Percentiles rank a stretch among this genome's conserved stretches.
These are phyloP conservation scores for Oopsacas minuta DNA, from an alignment of 37 sponge, comb jelly and placozoan genomes.

Conservation along the genomic window DNA sequence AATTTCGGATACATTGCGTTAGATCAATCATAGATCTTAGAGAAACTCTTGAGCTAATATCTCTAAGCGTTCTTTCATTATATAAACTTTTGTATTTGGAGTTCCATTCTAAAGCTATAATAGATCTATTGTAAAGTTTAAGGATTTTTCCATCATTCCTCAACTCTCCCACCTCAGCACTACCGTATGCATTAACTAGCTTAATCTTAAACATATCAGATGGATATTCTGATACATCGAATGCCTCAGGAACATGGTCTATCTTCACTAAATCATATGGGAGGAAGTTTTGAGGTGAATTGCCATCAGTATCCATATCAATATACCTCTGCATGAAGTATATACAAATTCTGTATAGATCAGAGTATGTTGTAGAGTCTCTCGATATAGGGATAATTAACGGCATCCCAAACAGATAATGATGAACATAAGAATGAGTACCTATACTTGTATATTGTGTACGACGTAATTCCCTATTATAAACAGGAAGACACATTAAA, in stretches of 20 bases:
- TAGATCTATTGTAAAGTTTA: background rate
- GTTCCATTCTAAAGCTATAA: background rate
- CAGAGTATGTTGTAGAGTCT: slow-evolving; percentile 31
- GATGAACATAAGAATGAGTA: background rate
- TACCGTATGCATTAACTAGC: slow-evolving; percentile 56
- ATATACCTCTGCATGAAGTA: background rate
- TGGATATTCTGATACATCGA: background rate
- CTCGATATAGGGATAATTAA: slow-evolving; percentile 44
- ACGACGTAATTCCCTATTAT: slow-evolving; percentile 32
- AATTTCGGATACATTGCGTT: slow-evolving; percentile 24
- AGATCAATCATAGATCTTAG: background rate
- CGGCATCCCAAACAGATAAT: slow-evolving; percentile 49
- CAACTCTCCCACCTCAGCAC: slow-evolving; percentile 37
- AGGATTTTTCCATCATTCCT: slow-evolving; percentile 24
- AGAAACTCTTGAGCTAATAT: background rate
- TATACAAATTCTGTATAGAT: slow-evolving; percentile 27
- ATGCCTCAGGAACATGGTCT: background rate
- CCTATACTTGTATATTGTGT: background rate
- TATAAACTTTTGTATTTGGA: background rate
- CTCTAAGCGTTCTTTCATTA: background rate
- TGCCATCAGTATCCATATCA: background rate
- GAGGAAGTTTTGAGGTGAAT: too few species aligned
- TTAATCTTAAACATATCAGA: slow-evolving; percentile 33
- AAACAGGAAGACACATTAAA: slow-evolving; percentile 45
- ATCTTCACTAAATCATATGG: background rate